phyloP scores from a whole-genome alignment of 2,797 vertebrate species.

The Pipistrellus pipistrellus region DNA sequence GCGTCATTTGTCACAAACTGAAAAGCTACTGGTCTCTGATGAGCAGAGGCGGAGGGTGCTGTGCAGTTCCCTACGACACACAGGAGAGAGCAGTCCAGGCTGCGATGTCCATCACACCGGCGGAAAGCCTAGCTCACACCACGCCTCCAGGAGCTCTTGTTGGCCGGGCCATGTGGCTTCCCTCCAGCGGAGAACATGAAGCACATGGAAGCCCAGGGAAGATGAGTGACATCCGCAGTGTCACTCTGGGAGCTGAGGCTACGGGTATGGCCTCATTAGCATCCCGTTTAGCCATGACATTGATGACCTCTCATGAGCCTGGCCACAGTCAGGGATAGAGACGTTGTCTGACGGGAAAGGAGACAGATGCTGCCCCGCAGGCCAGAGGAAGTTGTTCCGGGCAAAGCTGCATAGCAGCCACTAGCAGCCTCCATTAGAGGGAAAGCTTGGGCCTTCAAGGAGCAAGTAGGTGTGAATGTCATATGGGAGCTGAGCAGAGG shows the following conservation, averaged over 20 bases:
- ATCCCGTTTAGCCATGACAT: neutral
- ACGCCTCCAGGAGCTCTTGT: neutral
- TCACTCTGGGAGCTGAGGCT: neutral
- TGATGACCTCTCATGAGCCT: neutral
- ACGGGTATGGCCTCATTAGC: neutral
- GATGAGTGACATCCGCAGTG: neutral
- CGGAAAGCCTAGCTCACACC: neutral
- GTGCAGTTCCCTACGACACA: neutral
- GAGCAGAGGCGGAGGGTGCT: neutral
- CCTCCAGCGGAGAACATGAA: neutral
- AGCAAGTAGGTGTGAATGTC: rapidly evolving
- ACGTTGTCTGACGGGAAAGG: neutral
- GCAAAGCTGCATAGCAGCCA: neutral
- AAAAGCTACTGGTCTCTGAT: neutral
- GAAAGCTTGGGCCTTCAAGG: rapidly evolving
- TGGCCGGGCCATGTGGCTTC: neutral
- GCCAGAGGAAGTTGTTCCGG: neutral
- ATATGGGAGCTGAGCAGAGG: neutral
- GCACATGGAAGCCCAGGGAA: neutral
- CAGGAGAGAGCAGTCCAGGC: neutral
- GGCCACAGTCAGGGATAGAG: neutral
- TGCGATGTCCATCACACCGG: neutral
- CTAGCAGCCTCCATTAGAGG: neutral
- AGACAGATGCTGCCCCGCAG: neutral
- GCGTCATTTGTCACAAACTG: neutral